Evolutionary conservation across 2,797 vertebrate species (phyloP).

Genomic region (Sebastes taczanowskii): DNA sequence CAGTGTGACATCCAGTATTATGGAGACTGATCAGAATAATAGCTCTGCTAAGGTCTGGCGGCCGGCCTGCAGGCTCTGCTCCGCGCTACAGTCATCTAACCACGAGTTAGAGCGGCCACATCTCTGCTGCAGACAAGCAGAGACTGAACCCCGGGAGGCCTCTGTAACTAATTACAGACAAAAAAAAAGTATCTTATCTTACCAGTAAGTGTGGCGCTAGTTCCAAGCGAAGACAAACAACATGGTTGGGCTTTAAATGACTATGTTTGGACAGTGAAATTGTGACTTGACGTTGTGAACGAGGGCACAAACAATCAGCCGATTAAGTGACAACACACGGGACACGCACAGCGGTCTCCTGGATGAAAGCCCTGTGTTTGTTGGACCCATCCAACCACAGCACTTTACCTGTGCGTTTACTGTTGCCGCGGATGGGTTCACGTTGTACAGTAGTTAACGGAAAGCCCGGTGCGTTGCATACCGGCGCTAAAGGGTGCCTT

Average conservation of each 20-base stretch:
- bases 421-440: too few relatives aligned
- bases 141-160: neutral
- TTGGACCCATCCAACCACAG: too few relatives aligned
- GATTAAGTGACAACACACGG: too few relatives aligned
- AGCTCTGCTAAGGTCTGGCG: slow-evolving; percentile 46
- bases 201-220: neutral
- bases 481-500: too few relatives aligned
- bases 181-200: neutral
- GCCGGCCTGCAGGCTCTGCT: slow-evolving; percentile 19
- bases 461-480: too few relatives aligned
- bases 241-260: neutral
- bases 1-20: slow-evolving; percentile 45
- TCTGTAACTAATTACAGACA: neutral
- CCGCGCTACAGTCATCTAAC: slow-evolving; percentile 22
- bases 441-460: too few relatives aligned
- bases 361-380: too few relatives aligned
- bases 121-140: neutral
- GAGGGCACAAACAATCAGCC: too few relatives aligned
- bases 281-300: neutral
- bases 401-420: too few relatives aligned
- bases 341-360: too few relatives aligned
- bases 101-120: slow-evolving; percentile 7
- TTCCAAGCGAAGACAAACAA: neutral
- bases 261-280: neutral
- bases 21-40: slow-evolving; percentile 69